A percentile compares a stretch with the other conserved stretches of the same genome.
Evolutionary conservation across 2,113 vertebrate species (phyloP).

Genomic region (Dolichallabes microphthalmus): DNA sequence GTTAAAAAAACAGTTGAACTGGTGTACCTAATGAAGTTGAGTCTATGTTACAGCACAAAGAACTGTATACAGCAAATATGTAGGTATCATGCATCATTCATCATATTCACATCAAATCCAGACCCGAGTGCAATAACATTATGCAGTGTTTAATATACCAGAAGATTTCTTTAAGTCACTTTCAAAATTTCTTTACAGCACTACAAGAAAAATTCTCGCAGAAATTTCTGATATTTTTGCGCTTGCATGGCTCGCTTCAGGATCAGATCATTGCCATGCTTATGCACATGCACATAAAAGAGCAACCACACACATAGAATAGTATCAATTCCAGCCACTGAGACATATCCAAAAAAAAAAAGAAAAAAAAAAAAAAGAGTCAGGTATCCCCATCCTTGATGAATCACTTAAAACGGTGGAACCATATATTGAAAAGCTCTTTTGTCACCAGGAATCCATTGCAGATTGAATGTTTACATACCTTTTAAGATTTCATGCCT

Average conservation of each 20-base stretch:
- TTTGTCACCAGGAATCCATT: constrained; percentile 32
- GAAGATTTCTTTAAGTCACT: neutral
- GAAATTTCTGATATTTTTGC: neutral
- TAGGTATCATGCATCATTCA: neutral
- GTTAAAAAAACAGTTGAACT: too few relatives aligned
- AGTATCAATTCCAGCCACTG: constrained; percentile 6
- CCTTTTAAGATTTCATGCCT: constrained; percentile 49
- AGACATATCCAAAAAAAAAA: neutral
- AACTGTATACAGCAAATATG: neutral
- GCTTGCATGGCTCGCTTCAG: neutral
- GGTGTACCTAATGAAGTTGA: too few relatives aligned
- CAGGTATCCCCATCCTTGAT: neutral
- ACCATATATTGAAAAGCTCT: constrained; percentile 33
- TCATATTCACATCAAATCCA: neutral
- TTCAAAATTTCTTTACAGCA: neutral
- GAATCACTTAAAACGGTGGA: neutral
- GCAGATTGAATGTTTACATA: constrained; percentile 54
- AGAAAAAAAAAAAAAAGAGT: neutral
- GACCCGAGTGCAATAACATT: neutral
- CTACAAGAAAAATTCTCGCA: neutral
- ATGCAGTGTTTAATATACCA: neutral
- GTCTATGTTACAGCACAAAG: neutral
- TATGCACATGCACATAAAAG: neutral
- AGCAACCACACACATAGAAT: neutral
- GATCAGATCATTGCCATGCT: neutral